A percentile compares a stretch with the other conserved stretches of the same genome.
Conservation (phyloP, 2,797 vertebrate genomes). For the Ctenopoma multispine region DNA sequence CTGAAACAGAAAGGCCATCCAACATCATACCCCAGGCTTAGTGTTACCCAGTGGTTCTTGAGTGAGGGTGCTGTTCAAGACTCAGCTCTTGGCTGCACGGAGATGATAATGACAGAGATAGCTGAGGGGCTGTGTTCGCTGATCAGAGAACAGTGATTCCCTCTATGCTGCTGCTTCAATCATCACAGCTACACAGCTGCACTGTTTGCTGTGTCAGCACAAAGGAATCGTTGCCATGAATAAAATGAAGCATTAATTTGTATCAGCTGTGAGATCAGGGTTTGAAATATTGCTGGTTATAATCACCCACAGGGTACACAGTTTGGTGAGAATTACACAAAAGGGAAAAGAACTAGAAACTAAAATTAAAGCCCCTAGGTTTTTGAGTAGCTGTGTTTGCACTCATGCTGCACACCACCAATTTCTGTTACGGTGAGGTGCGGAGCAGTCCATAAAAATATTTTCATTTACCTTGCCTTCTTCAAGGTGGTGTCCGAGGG, state of each 20-base stretch:
- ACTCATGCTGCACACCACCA: neutral
- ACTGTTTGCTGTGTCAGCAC: constrained; percentile 47
- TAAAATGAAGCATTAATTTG: constrained; percentile 15
- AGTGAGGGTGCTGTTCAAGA: constrained; percentile 33
- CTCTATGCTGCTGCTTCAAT: constrained; percentile 48
- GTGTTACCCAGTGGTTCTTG: constrained; percentile 36
- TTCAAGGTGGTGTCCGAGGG: constrained; percentile 4
- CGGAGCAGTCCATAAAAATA: neutral
- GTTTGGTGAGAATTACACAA: neutral
- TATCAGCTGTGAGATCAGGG: constrained; percentile 1
- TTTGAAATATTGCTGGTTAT: constrained; percentile 16
- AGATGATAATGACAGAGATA: constrained; percentile 54
- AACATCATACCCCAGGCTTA: constrained; percentile 28
- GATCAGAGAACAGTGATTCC: constrained; percentile 64
- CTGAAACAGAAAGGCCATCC: constrained; percentile 38
- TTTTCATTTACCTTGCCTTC: neutral
- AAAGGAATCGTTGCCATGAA: constrained; percentile 34
- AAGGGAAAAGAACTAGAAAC: neutral
- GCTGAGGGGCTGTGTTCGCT: constrained; percentile 46
- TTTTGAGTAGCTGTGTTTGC: neutral
- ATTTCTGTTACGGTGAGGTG: neutral
- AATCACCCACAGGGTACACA: neutral
- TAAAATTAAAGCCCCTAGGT: neutral
- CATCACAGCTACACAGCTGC: constrained; percentile 13
- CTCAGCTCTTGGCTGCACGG: constrained; percentile 40